phyloP scores from a whole-genome alignment of 2,888 invertebrate genomes.

The Pristionchus fissidentatus region DNA sequence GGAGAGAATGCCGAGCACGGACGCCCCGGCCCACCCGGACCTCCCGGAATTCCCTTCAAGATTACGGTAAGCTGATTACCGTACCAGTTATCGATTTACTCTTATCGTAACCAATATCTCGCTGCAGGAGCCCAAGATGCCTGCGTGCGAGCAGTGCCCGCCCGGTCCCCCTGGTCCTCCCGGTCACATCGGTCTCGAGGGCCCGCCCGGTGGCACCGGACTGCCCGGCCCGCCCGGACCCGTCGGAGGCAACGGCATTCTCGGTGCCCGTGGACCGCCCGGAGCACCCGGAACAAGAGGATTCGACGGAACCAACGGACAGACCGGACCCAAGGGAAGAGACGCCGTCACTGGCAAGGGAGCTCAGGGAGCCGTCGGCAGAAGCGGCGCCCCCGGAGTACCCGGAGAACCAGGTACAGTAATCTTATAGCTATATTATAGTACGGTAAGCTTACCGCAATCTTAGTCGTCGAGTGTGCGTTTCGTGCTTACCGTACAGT shows the following conservation, averaged over 20 bases:
- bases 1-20: slow-evolving; percentile 59
- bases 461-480: no score
- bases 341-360: slow-evolving; percentile 51
- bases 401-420: slow-evolving; percentile 54
- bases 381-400: slow-evolving; percentile 57
- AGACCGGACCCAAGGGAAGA: slow-evolving; percentile 57
- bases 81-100: neutral
- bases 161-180: slow-evolving; percentile 39
- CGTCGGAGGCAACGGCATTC: slow-evolving; percentile 18
- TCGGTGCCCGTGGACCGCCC: slow-evolving; percentile 17
- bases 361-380: slow-evolving; percentile 55
- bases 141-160: slow-evolving; percentile 43
- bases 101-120: neutral
- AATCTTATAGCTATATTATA: no score
- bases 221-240: slow-evolving; percentile 42
- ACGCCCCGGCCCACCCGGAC: slow-evolving; percentile 57
- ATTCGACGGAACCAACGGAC: slow-evolving; percentile 56
- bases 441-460: no score
- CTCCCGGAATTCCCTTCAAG: slow-evolving; percentile 53
- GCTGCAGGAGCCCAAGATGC: slow-evolving; percentile 23
- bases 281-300: slow-evolving; percentile 57
- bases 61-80: neutral
- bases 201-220: slow-evolving; percentile 36
- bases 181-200: slow-evolving; percentile 38
- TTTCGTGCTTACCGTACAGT: no score